Evolutionary conservation across 2,797 vertebrate species (phyloP).

Genomic region (Cynodonichthys magdalenae): DNA sequence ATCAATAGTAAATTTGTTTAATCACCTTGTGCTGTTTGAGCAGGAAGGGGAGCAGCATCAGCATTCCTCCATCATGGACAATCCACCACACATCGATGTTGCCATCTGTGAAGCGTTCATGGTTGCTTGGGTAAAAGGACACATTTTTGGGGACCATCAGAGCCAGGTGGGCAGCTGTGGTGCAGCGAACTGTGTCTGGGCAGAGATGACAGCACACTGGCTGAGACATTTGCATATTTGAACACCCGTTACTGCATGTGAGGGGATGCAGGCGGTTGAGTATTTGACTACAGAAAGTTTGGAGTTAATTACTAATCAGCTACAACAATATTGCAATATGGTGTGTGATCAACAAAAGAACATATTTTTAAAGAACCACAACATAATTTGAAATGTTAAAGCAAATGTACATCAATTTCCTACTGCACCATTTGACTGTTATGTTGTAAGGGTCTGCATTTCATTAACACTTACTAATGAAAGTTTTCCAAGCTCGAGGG

Average conservation of each 20-base stretch:
- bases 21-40: slow-evolving; percentile 96
- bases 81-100: slow-evolving; percentile 99
- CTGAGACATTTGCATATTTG: slow-evolving; percentile 20
- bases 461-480: slow-evolving; percentile 87
- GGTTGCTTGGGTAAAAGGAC: slow-evolving; percentile 96
- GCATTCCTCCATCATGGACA: slow-evolving; percentile 97
- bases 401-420: neutral
- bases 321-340: neutral
- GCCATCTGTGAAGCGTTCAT: slow-evolving; percentile 95
- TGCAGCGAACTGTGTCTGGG: slow-evolving; percentile 94
- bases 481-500: slow-evolving; percentile 97
- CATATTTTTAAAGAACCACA: too few relatives aligned
- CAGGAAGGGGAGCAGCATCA: slow-evolving; percentile 97
- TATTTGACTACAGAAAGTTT: neutral
- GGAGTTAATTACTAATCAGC: neutral
- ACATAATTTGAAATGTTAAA: neutral
- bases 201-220: slow-evolving; percentile 20
- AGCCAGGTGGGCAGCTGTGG: slow-evolving; percentile 95
- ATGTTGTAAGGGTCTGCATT: neutral
- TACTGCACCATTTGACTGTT: neutral
- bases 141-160: slow-evolving; percentile 98
- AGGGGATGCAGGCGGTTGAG: slow-evolving; percentile 4
- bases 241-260: neutral
- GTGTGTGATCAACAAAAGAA: neutral
- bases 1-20: too few relatives aligned